Evolutionary conservation across 1,140 invertebrate genomes (phyloP).

Genomic region (Drosophila tropicalis): DNA sequence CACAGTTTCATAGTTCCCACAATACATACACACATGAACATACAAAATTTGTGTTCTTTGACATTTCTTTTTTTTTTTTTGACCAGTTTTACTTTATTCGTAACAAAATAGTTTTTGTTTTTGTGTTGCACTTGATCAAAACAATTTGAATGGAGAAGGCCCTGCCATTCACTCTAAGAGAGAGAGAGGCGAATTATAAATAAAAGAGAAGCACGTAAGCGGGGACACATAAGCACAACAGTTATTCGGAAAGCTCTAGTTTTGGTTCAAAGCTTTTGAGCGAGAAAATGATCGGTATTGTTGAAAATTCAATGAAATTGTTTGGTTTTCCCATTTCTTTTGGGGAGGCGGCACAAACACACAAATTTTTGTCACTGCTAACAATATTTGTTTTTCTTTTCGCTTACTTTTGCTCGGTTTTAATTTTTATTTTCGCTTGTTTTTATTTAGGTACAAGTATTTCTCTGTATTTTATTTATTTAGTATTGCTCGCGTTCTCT

Average conservation of each 20-base stretch:
- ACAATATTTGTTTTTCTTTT: constrained; percentile 16
- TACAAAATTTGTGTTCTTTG: constrained; percentile 16
- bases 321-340: constrained; percentile 27
- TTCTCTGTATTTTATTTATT: constrained; percentile 17
- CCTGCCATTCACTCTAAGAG: constrained; percentile 37
- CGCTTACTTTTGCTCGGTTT: constrained; percentile 13
- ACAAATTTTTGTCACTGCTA: constrained; percentile 22
- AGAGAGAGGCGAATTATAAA: constrained; percentile 31
- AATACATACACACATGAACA: neutral
- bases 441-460: neutral
- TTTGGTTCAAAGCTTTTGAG: constrained; percentile 27
- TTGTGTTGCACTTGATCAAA: constrained; percentile 73
- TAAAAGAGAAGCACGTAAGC: constrained; percentile 38
- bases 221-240: constrained; percentile 36
- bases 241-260: constrained; percentile 47
- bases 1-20: neutral
- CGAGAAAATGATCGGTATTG: constrained; percentile 23
- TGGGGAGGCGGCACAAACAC: no score
- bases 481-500: neutral
- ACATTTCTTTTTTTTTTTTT: constrained; percentile 21
- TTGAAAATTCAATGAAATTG: constrained; percentile 39
- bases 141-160: constrained; percentile 63
- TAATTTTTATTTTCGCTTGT: constrained; percentile 12
- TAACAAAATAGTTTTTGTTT: constrained; percentile 11
- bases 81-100: constrained; percentile 1